phyloP scores from a whole-genome alignment of 2,888 invertebrate genomes.

The Chymomyza caudatula region DNA sequence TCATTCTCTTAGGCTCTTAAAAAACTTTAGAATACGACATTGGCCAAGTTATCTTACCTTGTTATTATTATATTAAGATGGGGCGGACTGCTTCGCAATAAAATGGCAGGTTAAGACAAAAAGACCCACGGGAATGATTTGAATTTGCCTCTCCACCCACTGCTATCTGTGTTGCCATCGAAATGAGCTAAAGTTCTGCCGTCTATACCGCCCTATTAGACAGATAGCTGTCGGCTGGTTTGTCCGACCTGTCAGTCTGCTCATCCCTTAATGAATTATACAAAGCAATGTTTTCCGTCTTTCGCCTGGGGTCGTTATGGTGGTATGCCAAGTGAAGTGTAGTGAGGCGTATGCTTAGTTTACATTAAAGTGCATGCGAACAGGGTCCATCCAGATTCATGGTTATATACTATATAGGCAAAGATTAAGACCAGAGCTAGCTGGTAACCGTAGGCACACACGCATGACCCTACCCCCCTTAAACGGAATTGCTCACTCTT shows the following conservation, averaged over 20 bases:
- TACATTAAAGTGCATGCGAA: not conserved
- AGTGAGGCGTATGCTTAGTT: not conserved
- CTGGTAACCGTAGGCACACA: too few relatives aligned
- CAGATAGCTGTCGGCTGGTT: not conserved
- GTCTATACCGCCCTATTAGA: not conserved
- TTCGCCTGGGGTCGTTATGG: not conserved
- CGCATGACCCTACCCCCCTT: not conserved
- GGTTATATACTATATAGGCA: too few relatives aligned
- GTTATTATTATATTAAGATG: too few relatives aligned
- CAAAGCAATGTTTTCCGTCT: not conserved
- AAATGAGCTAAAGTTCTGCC: too few relatives aligned
- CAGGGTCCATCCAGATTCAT: not conserved
- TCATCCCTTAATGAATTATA: not conserved
- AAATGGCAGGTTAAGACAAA: not conserved
- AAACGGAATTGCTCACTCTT: not conserved
- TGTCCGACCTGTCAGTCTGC: not conserved
- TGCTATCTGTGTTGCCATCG: too few relatives aligned
- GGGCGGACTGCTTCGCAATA: not conserved
- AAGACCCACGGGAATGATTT: not conserved
- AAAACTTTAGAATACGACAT: too few relatives aligned
- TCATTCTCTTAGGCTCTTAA: too few relatives aligned
- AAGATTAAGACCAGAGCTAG: not conserved
- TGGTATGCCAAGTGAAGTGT: not conserved
- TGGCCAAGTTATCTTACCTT: too few relatives aligned
- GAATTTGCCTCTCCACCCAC: not conserved